Evolutionary conservation across 1,140 invertebrate species (phyloP).

Genomic region (Geopemphigus sp.): DNA sequence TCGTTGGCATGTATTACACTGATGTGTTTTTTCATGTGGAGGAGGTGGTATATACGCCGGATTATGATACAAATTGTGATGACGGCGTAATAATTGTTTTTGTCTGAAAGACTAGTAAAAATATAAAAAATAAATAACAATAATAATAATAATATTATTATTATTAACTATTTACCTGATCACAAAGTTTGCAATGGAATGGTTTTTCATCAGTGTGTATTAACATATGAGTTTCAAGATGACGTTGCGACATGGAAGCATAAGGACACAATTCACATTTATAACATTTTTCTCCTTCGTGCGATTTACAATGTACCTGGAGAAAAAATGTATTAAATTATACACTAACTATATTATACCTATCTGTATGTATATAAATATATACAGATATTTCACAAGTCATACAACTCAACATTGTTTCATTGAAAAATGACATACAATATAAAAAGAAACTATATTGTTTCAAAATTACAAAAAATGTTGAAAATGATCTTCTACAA

Average conservation of each 20-base stretch:
- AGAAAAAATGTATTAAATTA: slow-evolving; percentile 43
- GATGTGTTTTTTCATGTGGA: slow-evolving; percentile 85
- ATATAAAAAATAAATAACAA: neutral
- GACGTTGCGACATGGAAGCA: slow-evolving; percentile 85
- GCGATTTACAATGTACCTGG: slow-evolving; percentile 75
- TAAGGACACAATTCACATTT: slow-evolving; percentile 94
- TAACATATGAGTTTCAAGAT: slow-evolving; percentile 94
- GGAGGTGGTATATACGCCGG: slow-evolving; percentile 85
- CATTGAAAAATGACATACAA: no score
- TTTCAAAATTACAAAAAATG: no score
- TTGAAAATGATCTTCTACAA: no score
- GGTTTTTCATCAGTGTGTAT: slow-evolving; percentile 93
- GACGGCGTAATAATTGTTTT: slow-evolving; percentile 86
- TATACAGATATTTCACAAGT: no score
- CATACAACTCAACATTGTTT: no score
- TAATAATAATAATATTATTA: neutral
- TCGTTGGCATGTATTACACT: slow-evolving; percentile 82
- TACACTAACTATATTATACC: neutral
- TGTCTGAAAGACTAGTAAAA: slow-evolving; percentile 69
- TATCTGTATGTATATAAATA: no score
- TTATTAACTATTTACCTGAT: slow-evolving; percentile 59
- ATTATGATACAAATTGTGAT: slow-evolving; percentile 93
- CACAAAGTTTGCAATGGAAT: slow-evolving; percentile 77
- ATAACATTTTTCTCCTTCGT: slow-evolving; percentile 97
- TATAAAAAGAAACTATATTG: no score